Evolutionary conservation across 2,888 invertebrate species (phyloP).

Genomic region (Sepiola atlantica): DNA sequence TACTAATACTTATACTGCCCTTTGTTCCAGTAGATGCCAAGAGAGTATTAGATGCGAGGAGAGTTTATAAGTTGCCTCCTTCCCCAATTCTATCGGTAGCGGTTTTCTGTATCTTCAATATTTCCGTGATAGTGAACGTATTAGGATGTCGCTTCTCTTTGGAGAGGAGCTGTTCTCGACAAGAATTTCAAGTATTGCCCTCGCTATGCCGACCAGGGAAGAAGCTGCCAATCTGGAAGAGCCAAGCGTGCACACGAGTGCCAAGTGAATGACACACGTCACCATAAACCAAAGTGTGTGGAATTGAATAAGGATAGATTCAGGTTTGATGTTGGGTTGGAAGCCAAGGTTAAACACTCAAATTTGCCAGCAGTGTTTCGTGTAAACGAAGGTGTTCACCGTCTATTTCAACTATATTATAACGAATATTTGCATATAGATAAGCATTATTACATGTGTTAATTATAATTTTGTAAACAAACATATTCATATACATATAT

Average conservation of each 20-base stretch:
- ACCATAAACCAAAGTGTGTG: neutral
- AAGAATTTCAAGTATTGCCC: neutral
- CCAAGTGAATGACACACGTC: slow-evolving; percentile 13
- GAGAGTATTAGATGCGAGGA: neutral
- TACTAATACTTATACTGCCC: too few relatives aligned
- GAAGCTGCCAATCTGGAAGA: neutral
- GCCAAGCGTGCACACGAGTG: neutral
- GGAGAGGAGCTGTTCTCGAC: neutral
- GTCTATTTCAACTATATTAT: neutral
- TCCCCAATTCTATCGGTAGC: neutral
- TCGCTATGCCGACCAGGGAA: neutral
- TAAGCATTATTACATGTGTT: neutral
- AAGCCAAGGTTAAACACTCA: neutral
- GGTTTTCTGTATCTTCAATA: neutral
- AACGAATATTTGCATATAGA: neutral
- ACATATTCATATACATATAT: too few relatives aligned
- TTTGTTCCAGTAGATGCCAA: too few relatives aligned
- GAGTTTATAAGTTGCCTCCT: neutral
- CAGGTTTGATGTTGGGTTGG: neutral
- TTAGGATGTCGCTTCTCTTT: slow-evolving; percentile 2
- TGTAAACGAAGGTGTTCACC: neutral
- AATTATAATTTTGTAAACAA: too few relatives aligned
- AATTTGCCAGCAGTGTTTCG: neutral
- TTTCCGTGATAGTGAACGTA: neutral
- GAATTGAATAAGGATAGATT: neutral